phyloP scores from a whole-genome alignment of 2,113 vertebrate genomes.

The Pachycephala philippinensis region DNA sequence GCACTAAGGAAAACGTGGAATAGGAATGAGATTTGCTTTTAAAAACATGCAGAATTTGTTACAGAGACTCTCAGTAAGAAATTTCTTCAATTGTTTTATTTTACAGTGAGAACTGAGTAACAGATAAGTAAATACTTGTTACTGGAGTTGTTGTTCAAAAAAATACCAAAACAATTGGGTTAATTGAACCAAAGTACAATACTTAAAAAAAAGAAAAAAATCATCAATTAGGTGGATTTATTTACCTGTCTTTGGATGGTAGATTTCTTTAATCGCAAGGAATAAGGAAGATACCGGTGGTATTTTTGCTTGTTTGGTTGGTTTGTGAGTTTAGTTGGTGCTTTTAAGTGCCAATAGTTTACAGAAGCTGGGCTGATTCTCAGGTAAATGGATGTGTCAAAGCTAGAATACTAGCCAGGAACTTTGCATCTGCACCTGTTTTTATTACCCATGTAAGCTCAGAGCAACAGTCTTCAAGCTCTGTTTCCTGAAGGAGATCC shows the following conservation, averaged over 20 bases:
- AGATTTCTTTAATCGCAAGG: not conserved
- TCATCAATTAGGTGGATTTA: not conserved
- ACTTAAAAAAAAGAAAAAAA: not conserved
- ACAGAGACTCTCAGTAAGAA: not conserved
- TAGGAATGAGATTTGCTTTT: not conserved
- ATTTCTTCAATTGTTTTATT: not conserved
- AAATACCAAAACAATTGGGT: not conserved
- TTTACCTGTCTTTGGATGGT: not conserved
- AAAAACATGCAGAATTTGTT: not conserved
- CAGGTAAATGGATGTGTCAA: not conserved
- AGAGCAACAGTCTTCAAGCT: not conserved
- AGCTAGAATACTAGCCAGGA: not conserved
- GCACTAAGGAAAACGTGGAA: not conserved
- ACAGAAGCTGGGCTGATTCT: not conserved
- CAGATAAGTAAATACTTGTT: not conserved
- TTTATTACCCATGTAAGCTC: not conserved
- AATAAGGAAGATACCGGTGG: not conserved
- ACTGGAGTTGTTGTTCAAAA: not conserved
- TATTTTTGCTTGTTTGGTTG: not conserved
- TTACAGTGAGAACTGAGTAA: not conserved
- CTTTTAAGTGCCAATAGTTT: not conserved
- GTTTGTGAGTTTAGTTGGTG: not conserved
- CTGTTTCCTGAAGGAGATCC: not conserved
- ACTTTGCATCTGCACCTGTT: not conserved
- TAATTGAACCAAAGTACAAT: not conserved